Conservation (phyloP, 35 echinoderm and acorn worm genomes). For the Lytechinus variegatus region DNA sequence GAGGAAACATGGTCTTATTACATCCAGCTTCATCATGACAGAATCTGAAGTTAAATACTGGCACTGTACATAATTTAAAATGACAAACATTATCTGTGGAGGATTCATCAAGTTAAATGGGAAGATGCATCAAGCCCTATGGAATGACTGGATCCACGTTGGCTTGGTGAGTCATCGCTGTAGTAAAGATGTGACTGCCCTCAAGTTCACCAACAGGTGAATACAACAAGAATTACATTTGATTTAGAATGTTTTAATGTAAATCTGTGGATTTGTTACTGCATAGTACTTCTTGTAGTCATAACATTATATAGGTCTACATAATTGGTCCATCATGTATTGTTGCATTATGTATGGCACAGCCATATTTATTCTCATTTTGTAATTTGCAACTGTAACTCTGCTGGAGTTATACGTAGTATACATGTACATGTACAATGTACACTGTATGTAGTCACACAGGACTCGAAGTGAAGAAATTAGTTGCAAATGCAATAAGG, state of each 20-base stretch:
- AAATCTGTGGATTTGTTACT: not conserved
- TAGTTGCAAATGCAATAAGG: too few species aligned
- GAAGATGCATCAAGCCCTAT: not conserved
- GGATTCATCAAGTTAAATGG: conserved; percentile 2
- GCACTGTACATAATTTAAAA: not conserved
- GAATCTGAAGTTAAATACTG: not conserved
- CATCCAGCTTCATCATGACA: not conserved
- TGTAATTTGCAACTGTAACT: too few species aligned
- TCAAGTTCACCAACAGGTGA: not conserved
- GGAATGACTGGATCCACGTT: not conserved
- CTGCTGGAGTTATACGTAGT: too few species aligned
- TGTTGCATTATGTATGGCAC: not conserved
- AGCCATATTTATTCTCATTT: too few species aligned
- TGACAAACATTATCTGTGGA: not conserved
- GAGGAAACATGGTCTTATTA: too few species aligned
- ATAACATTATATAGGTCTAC: not conserved
- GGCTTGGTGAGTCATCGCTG: not conserved
- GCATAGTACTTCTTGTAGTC: not conserved
- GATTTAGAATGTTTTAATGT: not conserved
- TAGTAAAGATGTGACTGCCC: not conserved
- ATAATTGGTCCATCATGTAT: not conserved
- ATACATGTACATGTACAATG: too few species aligned
- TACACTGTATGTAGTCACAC: too few species aligned
- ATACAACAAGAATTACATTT: not conserved
- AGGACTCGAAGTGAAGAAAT: too few species aligned